Conservation (phyloP, 2,797 vertebrate genomes). For the Pempheris klunzingeri region DNA sequence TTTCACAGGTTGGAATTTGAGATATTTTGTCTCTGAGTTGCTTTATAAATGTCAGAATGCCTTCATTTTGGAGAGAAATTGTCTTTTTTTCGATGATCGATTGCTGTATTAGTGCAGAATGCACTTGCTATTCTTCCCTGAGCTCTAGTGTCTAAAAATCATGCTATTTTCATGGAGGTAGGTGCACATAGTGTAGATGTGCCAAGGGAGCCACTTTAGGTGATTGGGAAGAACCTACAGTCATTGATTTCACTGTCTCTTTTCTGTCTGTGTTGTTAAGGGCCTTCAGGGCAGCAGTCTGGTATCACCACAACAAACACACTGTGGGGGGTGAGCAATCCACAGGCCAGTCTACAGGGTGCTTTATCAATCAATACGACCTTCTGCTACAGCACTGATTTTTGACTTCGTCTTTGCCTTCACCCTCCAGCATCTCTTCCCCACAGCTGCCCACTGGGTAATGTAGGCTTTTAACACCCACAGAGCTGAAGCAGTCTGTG, state of each 20-base stretch:
- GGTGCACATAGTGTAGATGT: conserved; percentile 50
- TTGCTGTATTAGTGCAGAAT: conserved; percentile 45
- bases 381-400: conserved; percentile 69
- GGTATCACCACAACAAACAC: conserved; percentile 76
- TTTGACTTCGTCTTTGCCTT: conserved; percentile 49
- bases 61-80: conserved; percentile 29
- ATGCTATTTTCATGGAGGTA: conserved; percentile 33
- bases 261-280: conserved; percentile 70
- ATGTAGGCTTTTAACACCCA: conserved; percentile 58
- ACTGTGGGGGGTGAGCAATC: conserved; percentile 61
- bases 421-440: conserved; percentile 55
- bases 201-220: conserved; percentile 67
- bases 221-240: conserved; percentile 71
- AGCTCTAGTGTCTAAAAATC: conserved; percentile 58
- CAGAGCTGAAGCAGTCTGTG: conserved; percentile 65
- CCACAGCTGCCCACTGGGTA: conserved; percentile 62
- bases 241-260: conserved; percentile 82
- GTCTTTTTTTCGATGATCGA: conserved; percentile 42
- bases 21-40: conserved; percentile 31
- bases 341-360: conserved; percentile 68
- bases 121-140: conserved; percentile 23
- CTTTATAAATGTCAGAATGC: conserved; percentile 33
- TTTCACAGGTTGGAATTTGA: conserved; percentile 41
- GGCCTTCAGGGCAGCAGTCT: conserved; percentile 71
- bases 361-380: conserved; percentile 83